Conservation (phyloP, 2,113 vertebrate species). For the Chaetura pelagica region DNA sequence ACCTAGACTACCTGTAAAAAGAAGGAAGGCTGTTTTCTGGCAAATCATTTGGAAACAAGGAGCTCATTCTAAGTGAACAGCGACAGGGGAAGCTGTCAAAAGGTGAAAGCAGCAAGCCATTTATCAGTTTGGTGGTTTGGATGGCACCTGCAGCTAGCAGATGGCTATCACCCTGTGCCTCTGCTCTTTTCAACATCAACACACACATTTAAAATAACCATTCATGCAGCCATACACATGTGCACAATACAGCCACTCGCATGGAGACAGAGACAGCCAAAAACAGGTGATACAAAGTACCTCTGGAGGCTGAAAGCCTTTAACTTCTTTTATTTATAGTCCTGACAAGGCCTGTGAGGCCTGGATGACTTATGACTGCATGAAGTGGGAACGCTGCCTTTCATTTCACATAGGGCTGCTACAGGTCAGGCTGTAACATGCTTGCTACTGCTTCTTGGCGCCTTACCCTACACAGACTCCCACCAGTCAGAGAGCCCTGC, state of each 20-base stretch:
- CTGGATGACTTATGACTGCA: not conserved
- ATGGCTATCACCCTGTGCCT: not conserved
- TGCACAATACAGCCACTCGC: not conserved
- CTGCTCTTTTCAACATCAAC: not conserved
- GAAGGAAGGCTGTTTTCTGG: not conserved
- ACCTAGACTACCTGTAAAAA: not conserved
- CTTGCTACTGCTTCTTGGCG: not conserved
- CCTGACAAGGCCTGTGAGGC: conserved; percentile 32
- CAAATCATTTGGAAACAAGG: not conserved
- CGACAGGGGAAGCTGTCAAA: not conserved
- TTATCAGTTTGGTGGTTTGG: not conserved
- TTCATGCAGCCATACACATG: not conserved
- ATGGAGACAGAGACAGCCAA: not conserved
- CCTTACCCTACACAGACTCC: not conserved
- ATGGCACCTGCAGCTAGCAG: not conserved
- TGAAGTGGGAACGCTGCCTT: not conserved
- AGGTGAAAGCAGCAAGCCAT: not conserved
- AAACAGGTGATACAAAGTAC: not conserved
- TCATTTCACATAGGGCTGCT: not conserved
- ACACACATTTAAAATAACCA: not conserved
- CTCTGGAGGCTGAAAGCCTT: not conserved
- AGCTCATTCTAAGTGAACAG: not conserved
- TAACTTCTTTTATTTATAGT: not conserved
- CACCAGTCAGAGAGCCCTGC: not conserved
- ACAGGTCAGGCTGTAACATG: not conserved